Base-by-base conservation (phyloP, 2,888 invertebrate species). In the Mimumesa dahlbomi region DNA sequence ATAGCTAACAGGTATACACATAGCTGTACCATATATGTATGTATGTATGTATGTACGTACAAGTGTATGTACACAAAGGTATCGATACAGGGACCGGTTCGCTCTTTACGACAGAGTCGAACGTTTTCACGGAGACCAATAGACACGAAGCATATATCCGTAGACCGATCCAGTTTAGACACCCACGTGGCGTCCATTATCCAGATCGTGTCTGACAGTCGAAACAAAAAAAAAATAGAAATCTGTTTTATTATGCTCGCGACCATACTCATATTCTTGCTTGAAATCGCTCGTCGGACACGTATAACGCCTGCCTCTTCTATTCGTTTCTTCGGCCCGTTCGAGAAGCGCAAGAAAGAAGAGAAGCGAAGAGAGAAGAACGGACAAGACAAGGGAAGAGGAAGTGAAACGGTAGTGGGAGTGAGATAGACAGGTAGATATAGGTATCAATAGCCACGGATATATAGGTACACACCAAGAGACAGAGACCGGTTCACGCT, bases 401-500 rank as follows among this genome's bases (percentile, higher is more conserved):
- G 0, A 11, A n/a, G 42, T 6, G 29, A 7, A 13, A 18, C 0
- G 2, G 14, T 56, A 46, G n/a, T 40, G 42, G 40, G 21, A 22
- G 34, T 19, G 31, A 21, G 31, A 42, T 46, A 66, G 14, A 57
- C 31, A 21, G 63, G 50, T 53, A 52, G 67, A 48, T 68, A 59
- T 50, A 64, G 46, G 57, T 73, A 73, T 74, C 78, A 74, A 77
- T 77, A 65, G 63, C 50, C 14, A 19, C 14, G 57, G 45, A 54
- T 63, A 62, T 72, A 68, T 65, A 67, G 64, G 50, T 43, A 43
- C 54, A 53, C 48, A 69, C 19, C 57, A 65, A 69, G 65, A 69
- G 76, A 76, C 69, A 73, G 69, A 68, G 69, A 77, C 77, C 66
- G 69, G 63, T 73, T 73, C 66, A 64, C 76, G 63, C 66, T 76